phyloP scores from a whole-genome alignment of 2,888 invertebrate genomes.

The Drosophila birchii region DNA sequence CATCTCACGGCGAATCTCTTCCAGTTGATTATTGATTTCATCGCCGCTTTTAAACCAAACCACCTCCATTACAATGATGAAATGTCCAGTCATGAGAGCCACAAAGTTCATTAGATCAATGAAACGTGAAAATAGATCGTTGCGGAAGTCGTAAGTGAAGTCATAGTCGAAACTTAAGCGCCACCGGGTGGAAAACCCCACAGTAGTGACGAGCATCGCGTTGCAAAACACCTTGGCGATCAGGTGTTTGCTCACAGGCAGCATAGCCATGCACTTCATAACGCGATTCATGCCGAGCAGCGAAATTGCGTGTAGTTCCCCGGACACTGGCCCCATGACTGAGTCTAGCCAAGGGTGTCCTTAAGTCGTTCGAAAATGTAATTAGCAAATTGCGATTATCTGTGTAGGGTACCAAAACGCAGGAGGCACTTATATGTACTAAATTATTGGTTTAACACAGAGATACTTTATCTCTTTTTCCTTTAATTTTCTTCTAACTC shows the following conservation, averaged over 20 bases:
- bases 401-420: not conserved
- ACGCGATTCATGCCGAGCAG: conserved; percentile 53
- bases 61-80: conserved; percentile 46
- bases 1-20: conserved; percentile 43
- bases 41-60: conserved; percentile 50
- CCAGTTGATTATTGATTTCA: conserved; percentile 44
- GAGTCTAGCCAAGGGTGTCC: not conserved
- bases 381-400: conserved; percentile 27
- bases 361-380: not conserved
- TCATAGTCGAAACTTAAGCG: conserved; percentile 55
- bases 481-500: not conserved
- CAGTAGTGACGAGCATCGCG: not conserved
- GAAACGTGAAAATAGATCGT: conserved; percentile 64
- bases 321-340: conserved; percentile 66
- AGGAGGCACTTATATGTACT: not conserved
- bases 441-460: not conserved
- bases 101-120: conserved; percentile 59
- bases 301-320: conserved; percentile 56
- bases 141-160: conserved; percentile 45
- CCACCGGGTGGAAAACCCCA: conserved; percentile 8
- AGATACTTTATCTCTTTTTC: not conserved
- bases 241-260: conserved; percentile 47
- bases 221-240: conserved; percentile 43
- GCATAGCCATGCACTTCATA: conserved; percentile 55
- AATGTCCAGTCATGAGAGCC: conserved; percentile 45